These are phyloP conservation scores for Pomacea maculata DNA, from an alignment of 1,140 invertebrate genomes.

Conservation along the genomic window DNA sequence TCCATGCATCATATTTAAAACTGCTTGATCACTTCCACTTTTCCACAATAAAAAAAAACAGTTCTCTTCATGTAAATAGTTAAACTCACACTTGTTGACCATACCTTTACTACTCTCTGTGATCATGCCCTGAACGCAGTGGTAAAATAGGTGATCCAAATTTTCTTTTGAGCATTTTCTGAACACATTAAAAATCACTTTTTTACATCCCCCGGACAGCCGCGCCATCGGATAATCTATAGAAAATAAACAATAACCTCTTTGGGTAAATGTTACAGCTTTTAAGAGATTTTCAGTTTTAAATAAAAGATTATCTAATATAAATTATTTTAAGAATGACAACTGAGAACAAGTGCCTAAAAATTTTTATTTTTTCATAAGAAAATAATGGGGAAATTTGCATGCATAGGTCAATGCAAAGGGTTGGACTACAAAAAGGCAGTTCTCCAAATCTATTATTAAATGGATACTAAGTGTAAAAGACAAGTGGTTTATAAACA, in stretches of 20 bases:
- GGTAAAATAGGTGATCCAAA: conserved; percentile 49
- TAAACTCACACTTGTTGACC: background rate
- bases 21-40: too few species aligned
- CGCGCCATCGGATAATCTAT: conserved; percentile 52
- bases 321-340: too few species aligned
- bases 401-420: too few species aligned
- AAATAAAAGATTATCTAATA: background rate
- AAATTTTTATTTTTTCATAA: too few species aligned
- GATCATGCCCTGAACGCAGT: conserved; percentile 55
- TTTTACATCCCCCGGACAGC: conserved; percentile 38
- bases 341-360: too few species aligned
- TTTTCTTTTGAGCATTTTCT: conserved; percentile 41
- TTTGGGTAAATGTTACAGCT: background rate
- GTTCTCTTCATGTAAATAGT: too few species aligned
- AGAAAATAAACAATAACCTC: conserved; percentile 4
- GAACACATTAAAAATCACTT: conserved; percentile 39
- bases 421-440: background rate
- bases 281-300: background rate
- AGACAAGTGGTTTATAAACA: too few species aligned
- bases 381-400: too few species aligned
- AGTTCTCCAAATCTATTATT: background rate
- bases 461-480: too few species aligned
- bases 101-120: conserved; percentile 48
- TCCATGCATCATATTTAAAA: background rate
- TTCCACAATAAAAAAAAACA: too few species aligned